Conservation (phyloP, 2,113 vertebrate genomes). For the Sakesphorus luctuosus region DNA sequence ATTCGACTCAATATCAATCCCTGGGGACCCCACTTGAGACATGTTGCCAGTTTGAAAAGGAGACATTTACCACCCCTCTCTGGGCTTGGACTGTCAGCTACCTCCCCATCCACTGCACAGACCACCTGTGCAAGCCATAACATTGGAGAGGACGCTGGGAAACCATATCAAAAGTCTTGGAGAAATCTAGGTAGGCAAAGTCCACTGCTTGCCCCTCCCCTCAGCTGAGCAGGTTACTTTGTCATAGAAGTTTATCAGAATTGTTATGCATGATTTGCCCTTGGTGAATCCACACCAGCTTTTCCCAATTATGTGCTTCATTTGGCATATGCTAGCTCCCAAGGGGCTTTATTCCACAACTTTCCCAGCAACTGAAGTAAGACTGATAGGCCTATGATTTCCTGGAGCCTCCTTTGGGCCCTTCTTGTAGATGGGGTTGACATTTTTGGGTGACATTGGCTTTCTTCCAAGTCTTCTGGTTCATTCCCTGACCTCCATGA, state of each 20-base stretch:
- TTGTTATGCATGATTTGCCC: rapidly evolving
- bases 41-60: background rate
- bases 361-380: background rate
- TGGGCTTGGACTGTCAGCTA: background rate
- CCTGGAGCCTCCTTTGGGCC: background rate
- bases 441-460: background rate
- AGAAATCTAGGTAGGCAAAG: background rate
- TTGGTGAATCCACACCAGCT: background rate
- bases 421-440: background rate
- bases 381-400: background rate
- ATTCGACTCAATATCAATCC: background rate
- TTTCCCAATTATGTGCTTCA: background rate
- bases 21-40: background rate
- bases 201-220: background rate
- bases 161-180: background rate
- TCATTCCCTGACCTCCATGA: background rate
- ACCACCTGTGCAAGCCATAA: background rate
- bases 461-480: background rate
- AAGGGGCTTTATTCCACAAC: background rate
- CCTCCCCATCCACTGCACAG: background rate
- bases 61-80: background rate
- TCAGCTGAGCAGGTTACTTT: background rate
- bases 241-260: background rate
- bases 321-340: background rate
- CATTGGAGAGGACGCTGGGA: background rate